Conservation (phyloP, 1,140 invertebrate species). For the Zaprionus capensis region DNA sequence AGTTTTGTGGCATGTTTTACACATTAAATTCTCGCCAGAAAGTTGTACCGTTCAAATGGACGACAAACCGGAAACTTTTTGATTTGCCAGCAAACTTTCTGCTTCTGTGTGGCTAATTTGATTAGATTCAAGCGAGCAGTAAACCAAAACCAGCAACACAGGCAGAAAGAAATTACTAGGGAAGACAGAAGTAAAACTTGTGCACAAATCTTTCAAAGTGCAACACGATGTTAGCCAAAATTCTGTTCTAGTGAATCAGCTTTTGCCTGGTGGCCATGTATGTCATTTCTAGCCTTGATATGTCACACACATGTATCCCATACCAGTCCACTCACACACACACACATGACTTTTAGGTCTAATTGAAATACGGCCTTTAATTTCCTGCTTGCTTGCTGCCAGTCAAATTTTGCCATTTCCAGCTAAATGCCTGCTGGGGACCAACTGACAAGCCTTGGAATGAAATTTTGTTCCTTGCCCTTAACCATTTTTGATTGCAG, state of each 20-base stretch:
- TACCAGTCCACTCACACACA: not conserved
- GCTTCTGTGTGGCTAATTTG: slow-evolving; percentile 58
- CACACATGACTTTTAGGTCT: slow-evolving; percentile 9
- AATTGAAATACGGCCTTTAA: slow-evolving; percentile 48
- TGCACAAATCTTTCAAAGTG: slow-evolving; percentile 48
- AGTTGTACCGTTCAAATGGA: slow-evolving; percentile 41
- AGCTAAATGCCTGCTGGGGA: slow-evolving; percentile 21
- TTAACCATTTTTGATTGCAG: slow-evolving; percentile 14
- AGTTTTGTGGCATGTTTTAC: slow-evolving; percentile 33
- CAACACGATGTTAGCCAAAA: slow-evolving; percentile 31
- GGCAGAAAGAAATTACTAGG: not conserved
- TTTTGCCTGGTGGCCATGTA: slow-evolving; percentile 19
- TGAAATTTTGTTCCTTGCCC: slow-evolving; percentile 11
- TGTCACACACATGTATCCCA: not conserved
- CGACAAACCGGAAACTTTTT: slow-evolving; percentile 55
- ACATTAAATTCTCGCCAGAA: slow-evolving; percentile 28
- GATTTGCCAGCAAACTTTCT: slow-evolving; percentile 46
- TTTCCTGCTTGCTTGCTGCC: slow-evolving; percentile 35
- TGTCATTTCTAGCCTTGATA: slow-evolving; percentile 39
- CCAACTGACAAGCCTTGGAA: not conserved
- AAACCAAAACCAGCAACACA: slow-evolving; percentile 18
- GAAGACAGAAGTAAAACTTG: slow-evolving; percentile 1
- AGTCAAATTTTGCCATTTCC: slow-evolving; percentile 29
- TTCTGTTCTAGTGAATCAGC: slow-evolving; percentile 3
- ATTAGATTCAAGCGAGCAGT: slow-evolving; percentile 52